Percentiles rank a stretch among this genome's conserved stretches.
These are phyloP conservation scores for Eriosoma lanigerum DNA, from an alignment of 1,140 invertebrate species.

Conservation along the genomic window DNA sequence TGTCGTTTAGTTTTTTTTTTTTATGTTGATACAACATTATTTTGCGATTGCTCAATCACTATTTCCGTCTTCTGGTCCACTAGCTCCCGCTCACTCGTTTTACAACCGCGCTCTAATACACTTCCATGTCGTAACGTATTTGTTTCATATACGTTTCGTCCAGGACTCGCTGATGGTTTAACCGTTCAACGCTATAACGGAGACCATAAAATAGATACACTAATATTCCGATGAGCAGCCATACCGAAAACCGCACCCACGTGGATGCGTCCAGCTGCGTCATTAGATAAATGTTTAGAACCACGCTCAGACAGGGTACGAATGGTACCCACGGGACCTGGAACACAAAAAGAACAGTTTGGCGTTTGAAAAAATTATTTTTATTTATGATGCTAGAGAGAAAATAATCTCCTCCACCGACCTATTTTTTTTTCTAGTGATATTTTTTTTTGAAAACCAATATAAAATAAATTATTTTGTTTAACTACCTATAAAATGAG, in stretches of 20 bases:
- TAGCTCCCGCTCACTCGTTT: too few relatives aligned
- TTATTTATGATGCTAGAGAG: too few relatives aligned
- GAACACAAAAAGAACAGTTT: not conserved
- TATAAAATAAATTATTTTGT: too few relatives aligned
- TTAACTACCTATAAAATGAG: too few relatives aligned
- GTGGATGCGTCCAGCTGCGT: conserved; percentile 66
- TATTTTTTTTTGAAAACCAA: too few relatives aligned
- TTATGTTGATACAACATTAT: too few relatives aligned
- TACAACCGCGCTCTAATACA: not conserved
- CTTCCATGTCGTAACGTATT: conserved; percentile 22
- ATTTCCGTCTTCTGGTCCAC: too few relatives aligned
- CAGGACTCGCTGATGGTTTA: not conserved
- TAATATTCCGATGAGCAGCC: conserved; percentile 62
- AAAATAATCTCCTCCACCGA: too few relatives aligned
- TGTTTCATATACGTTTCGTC: conserved; percentile 22
- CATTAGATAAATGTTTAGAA: conserved; percentile 72
- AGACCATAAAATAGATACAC: conserved; percentile 42
- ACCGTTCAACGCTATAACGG: conserved; percentile 12
- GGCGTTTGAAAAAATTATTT: not conserved
- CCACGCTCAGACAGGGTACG: conserved; percentile 67
- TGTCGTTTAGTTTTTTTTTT: too few relatives aligned
- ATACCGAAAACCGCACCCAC: conserved; percentile 68
- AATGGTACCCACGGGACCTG: conserved; percentile 70
- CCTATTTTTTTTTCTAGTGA: too few relatives aligned
- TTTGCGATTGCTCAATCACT: too few relatives aligned